Evolutionary conservation across 2,888 invertebrate genomes (phyloP).

Genomic region (Papilio demoleus): DNA sequence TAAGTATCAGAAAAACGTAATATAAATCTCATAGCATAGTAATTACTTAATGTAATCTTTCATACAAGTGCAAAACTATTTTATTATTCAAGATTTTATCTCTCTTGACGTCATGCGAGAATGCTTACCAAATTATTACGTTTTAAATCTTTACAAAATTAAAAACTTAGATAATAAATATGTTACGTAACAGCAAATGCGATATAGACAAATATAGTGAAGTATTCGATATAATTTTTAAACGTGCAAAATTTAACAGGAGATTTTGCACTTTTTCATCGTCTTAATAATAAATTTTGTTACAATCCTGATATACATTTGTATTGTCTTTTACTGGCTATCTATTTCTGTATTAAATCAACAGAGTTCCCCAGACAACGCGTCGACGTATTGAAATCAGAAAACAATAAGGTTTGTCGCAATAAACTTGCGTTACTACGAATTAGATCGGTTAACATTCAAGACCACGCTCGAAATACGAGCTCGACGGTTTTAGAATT

Average conservation of each 20-base stretch:
- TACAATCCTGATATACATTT: no score
- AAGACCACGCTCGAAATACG: slow-evolving; percentile 25
- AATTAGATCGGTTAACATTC: slow-evolving; percentile 29
- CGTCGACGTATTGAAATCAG: slow-evolving; percentile 8
- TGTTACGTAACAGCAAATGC: no score
- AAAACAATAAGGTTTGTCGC: slow-evolving; percentile 1
- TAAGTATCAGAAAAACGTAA: background rate
- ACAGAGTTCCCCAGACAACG: background rate
- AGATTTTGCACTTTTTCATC: no score
- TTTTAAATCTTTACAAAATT: background rate
- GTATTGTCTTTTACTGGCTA: no score
- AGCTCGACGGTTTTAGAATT: slow-evolving; percentile 11
- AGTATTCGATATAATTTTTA: background rate
- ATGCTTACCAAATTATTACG: slow-evolving; percentile 10
- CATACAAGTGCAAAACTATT: slow-evolving; percentile 5
- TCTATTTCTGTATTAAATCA: no score
- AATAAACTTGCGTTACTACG: slow-evolving; percentile 24
- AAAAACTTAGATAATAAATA: background rate
- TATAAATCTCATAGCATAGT: background rate
- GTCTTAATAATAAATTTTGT: no score
- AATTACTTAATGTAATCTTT: slow-evolving; percentile 4
- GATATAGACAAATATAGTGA: background rate
- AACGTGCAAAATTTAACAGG: no score
- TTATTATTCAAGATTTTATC: background rate
- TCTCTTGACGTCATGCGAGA: slow-evolving; percentile 2